phyloP scores from a whole-genome alignment of 2,888 invertebrate genomes.

The Nomada hirtipes region DNA sequence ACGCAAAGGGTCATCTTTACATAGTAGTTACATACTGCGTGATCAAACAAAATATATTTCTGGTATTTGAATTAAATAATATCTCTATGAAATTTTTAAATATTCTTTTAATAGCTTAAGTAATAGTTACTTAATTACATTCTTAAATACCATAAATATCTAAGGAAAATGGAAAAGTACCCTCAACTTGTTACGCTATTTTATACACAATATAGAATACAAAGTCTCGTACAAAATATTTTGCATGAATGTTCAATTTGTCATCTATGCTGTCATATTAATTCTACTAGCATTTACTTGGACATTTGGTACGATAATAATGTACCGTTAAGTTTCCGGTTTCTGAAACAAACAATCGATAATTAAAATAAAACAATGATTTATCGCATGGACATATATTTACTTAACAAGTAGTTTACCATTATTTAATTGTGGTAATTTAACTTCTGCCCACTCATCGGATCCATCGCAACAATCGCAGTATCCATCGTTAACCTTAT shows the following conservation, averaged over 20 bases:
- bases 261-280: background rate
- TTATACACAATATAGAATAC: conserved; percentile 18
- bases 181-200: background rate
- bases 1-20: background rate
- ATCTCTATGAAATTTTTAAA: background rate
- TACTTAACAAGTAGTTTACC: conserved; percentile 35
- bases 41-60: background rate
- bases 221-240: conserved; percentile 18
- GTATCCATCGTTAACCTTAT: conserved; percentile 95
- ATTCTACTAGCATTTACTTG: conserved; percentile 56
- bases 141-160: background rate
- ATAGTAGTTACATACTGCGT: no score
- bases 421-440: conserved; percentile 37
- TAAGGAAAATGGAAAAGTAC: background rate
- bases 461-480: conserved; percentile 98
- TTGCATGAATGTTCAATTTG: background rate
- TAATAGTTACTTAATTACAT: background rate
- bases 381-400: background rate
- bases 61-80: background rate
- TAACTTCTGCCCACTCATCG: conserved; percentile 88
- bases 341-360: conserved; percentile 52
- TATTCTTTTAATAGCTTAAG: background rate
- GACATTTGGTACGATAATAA: conserved; percentile 58
- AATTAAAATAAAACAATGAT: background rate
- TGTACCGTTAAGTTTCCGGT: conserved; percentile 21